Evolutionary conservation across 1,140 invertebrate species (phyloP), one percentile per base, ranked within the genome.

Genomic region (Drosophila pachea): DNA sequence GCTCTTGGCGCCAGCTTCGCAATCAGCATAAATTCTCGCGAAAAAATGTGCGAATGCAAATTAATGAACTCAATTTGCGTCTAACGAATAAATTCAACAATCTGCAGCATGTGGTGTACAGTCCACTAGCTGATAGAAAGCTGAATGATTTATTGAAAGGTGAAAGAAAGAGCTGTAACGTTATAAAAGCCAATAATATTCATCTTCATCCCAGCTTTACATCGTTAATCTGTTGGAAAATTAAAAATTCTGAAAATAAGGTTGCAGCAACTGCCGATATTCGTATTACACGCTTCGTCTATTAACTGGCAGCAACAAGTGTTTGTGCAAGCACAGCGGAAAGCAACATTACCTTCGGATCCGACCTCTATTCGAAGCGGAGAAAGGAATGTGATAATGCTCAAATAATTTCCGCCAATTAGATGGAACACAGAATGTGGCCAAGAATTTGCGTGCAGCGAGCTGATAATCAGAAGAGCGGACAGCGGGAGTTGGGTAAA

Each of bases 361-460:
- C 22, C 22, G 7, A 14, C 12, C 40, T 14, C 4, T 5, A 43
- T 2, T 43, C 5, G 35, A 47, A 36, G 32, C 38, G 11, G 35
- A 36, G 8, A 12, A 36, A n/a, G n/a, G 11, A 60, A 38, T 49
- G n/a, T 43, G 43, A 22, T 35, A 50, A 16, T 4, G 14, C n/a
- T 40, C 5, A 35, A 50, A 49, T 58, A 31, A 53, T 53, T 65
- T 45, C 16, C 9, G 40, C 5, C 31, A 32, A 66, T 43, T 33
- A 48, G 35, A 29, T 33, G 12, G 14, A 4, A 4, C 40, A 14
- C 33, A 42, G 32, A 54, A 49, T 64, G 61, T 70, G 66, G 59
- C 36, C 38, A 54, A 60, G 53, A 63, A 74, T 77, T 74, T 69
- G 59, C 75, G 64, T 72, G 68, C 61, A 76, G 38, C 67, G 47